These are phyloP conservation scores for Bhutanitis thaidina DNA, from an alignment of 2,888 invertebrate genomes.

Conservation along the genomic window DNA sequence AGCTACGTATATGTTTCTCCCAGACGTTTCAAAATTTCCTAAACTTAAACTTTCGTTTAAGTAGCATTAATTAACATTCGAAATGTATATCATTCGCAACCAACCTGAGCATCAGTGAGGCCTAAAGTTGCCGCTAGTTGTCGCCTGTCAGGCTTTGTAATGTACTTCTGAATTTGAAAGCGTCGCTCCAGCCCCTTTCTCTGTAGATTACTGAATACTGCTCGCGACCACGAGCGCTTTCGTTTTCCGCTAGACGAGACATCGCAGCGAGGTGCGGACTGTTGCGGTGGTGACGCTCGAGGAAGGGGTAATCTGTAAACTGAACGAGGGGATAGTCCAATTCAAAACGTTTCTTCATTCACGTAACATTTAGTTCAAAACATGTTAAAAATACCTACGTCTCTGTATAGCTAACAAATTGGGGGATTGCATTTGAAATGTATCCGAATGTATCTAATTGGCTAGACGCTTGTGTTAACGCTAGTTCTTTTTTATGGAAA, in stretches of 20 bases:
- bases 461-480: too few species aligned
- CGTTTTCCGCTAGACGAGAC: slow-evolving; percentile 82
- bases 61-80: too few species aligned
- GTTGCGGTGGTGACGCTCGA: slow-evolving; percentile 55
- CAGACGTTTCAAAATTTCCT: too few species aligned
- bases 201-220: slow-evolving; percentile 96
- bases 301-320: slow-evolving; percentile 68
- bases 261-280: slow-evolving; percentile 60
- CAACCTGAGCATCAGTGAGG: slow-evolving; percentile 93
- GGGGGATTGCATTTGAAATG: too few species aligned
- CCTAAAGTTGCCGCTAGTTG: slow-evolving; percentile 95
- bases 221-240: slow-evolving; percentile 96
- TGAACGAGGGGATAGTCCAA: slow-evolving; percentile 32
- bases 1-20: too few species aligned
- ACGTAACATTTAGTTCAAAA: too few species aligned
- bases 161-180: slow-evolving; percentile 96
- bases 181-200: slow-evolving; percentile 95
- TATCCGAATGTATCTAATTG: too few species aligned
- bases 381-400: too few species aligned
- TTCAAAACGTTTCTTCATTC: too few species aligned
- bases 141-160: slow-evolving; percentile 95
- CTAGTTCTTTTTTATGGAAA: too few species aligned
- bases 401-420: too few species aligned
- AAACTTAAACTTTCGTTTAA: too few species aligned
- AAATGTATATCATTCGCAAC: neutral